phyloP scores from a whole-genome alignment of 2,797 vertebrate species.

The Microcaecilia unicolor region DNA sequence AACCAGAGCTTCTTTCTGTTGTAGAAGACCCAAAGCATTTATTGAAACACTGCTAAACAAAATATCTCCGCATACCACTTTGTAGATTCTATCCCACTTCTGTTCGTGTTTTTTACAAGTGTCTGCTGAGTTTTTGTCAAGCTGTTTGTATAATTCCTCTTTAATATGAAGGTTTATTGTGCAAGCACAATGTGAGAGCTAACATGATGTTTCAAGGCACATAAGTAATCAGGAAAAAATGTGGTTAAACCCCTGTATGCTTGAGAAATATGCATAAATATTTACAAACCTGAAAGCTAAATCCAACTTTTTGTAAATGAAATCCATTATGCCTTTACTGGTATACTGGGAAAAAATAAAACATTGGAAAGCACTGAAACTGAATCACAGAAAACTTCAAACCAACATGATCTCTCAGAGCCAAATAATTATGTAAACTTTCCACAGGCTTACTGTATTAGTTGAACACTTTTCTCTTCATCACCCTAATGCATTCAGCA shows the following conservation, averaged over 20 bases:
- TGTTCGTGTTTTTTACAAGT: constrained; percentile 9
- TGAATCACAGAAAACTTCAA: constrained; percentile 25
- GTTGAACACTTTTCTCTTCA: constrained; percentile 13
- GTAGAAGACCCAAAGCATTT: no score
- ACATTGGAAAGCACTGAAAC: constrained; percentile 29
- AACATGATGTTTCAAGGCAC: constrained; percentile 42
- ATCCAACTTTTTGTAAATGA: constrained; percentile 50
- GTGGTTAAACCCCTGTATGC: constrained; percentile 47
- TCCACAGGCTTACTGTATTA: constrained; percentile 26
- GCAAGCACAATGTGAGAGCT: constrained; percentile 38
- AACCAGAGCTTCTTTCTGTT: no score
- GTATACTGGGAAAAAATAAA: constrained; percentile 34
- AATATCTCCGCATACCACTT: constrained; percentile 4
- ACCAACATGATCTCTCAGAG: constrained; percentile 22
- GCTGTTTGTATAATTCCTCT: constrained; percentile 24
- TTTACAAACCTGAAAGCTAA: constrained; percentile 53
- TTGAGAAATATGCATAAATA: constrained; percentile 57
- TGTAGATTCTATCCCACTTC: constrained; percentile 20
- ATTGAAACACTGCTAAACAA: no score
- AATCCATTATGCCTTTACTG: constrained; percentile 32
- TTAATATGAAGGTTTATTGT: constrained; percentile 42
- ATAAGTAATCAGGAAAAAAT: constrained; percentile 53
- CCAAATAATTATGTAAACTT: constrained; percentile 11
- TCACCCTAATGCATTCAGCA: constrained; percentile 3
- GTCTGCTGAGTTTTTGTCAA: constrained; percentile 22